phyloP scores from a whole-genome alignment of 2,888 invertebrate species.

The Tromatobia lineatoria region DNA sequence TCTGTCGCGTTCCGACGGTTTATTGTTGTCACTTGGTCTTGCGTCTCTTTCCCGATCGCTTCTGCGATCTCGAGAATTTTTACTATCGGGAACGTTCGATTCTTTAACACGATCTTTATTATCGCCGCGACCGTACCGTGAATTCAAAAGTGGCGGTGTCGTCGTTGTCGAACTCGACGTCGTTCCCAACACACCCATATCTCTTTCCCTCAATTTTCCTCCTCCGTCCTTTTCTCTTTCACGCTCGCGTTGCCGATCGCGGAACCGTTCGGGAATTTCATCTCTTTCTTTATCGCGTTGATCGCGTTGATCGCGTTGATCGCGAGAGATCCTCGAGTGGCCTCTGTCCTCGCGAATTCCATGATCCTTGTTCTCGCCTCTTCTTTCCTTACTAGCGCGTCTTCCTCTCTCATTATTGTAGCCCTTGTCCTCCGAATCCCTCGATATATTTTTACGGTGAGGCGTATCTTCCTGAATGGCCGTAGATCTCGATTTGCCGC shows the following conservation, averaged over 20 bases:
- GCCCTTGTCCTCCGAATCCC: slow-evolving; percentile 80
- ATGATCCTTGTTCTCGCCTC: slow-evolving; percentile 78
- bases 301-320: slow-evolving; percentile 75
- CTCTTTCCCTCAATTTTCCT: slow-evolving; percentile 78
- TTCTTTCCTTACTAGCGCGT: slow-evolving; percentile 81
- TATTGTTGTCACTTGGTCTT: slow-evolving; percentile 66
- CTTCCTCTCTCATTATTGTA: slow-evolving; percentile 87
- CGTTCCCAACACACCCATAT: slow-evolving; percentile 66
- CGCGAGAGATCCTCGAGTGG: slow-evolving; percentile 73
- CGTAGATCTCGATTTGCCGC: slow-evolving; percentile 72
- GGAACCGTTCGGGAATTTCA: slow-evolving; percentile 89
- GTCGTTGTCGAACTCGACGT: slow-evolving; percentile 53
- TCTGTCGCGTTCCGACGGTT: slow-evolving; percentile 73
- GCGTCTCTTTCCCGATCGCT: slow-evolving; percentile 79
- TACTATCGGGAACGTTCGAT: slow-evolving; percentile 71
- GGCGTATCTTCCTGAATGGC: slow-evolving; percentile 82
- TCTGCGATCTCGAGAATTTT: slow-evolving; percentile 76
- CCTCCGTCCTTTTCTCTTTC: slow-evolving; percentile 78
- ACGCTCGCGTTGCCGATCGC: slow-evolving; percentile 87
- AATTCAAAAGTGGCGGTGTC: slow-evolving; percentile 64
- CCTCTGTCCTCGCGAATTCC: slow-evolving; percentile 76
- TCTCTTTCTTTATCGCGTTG: slow-evolving; percentile 78
- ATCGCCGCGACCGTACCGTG: slow-evolving; percentile 77
- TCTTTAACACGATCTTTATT: slow-evolving; percentile 76
- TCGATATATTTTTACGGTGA: slow-evolving; percentile 82